A percentile compares a stretch with the other conserved stretches of the same genome.
phyloP scores from a whole-genome alignment of 1,140 invertebrate genomes.

The Drosophila nebulosa region DNA sequence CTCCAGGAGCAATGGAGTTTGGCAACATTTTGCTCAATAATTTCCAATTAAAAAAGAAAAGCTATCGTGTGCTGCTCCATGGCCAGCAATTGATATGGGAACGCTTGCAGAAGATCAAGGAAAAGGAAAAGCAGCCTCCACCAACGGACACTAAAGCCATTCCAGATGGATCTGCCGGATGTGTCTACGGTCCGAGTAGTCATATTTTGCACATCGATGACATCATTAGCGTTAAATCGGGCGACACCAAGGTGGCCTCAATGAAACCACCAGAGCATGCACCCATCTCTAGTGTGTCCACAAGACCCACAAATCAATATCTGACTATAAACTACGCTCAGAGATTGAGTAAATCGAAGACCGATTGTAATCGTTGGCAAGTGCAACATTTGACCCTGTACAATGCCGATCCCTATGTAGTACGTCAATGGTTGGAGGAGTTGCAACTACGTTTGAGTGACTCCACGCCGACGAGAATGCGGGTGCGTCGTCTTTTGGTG shows the following conservation, averaged over 20 bases:
- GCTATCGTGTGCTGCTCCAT: slow-evolving; percentile 86
- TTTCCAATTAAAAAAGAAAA: slow-evolving; percentile 85
- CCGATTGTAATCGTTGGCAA: slow-evolving; percentile 84
- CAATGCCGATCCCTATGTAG: slow-evolving; percentile 84
- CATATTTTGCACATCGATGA: slow-evolving; percentile 67
- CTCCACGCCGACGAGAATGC: slow-evolving; percentile 73
- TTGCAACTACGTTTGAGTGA: slow-evolving; percentile 82
- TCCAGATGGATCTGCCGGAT: slow-evolving; percentile 23
- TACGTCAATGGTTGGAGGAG: slow-evolving; percentile 85
- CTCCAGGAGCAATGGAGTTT: slow-evolving; percentile 3
- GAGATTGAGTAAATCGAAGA: slow-evolving; percentile 73
- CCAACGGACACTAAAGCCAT: slow-evolving; percentile 66
- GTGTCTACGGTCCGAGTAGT: slow-evolving; percentile 56
- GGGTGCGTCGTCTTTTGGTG: slow-evolving; percentile 85
- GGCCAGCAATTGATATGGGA: slow-evolving; percentile 85
- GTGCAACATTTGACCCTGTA: slow-evolving; percentile 83
- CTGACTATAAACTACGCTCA: slow-evolving; percentile 86
- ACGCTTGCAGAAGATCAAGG: slow-evolving; percentile 74
- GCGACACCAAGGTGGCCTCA: slow-evolving; percentile 56
- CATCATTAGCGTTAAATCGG: slow-evolving; percentile 57
- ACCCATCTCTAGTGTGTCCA: not conserved
- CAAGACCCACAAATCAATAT: slow-evolving; percentile 76
- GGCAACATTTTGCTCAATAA: slow-evolving; percentile 83
- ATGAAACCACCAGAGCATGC: slow-evolving; percentile 30
- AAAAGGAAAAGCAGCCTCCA: slow-evolving; percentile 72